Evolutionary conservation across 2,797 vertebrate genomes (phyloP).

Genomic region (Lepidocolaptes lacrymiger): DNA sequence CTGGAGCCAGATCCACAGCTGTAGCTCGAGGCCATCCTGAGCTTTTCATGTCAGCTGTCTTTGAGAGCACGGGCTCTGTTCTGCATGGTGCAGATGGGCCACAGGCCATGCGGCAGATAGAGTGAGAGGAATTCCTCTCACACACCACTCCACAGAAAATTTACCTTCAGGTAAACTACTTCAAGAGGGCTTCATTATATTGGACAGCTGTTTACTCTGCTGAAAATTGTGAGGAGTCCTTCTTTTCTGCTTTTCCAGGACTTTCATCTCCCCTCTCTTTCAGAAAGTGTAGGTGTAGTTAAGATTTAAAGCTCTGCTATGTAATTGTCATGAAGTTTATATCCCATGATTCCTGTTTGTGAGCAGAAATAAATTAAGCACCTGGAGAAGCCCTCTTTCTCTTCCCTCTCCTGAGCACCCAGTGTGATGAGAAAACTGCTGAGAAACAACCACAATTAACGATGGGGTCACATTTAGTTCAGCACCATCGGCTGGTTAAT

Average conservation of each 20-base stretch:
- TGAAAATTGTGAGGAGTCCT: constrained; percentile 24
- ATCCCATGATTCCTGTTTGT: constrained; percentile 50
- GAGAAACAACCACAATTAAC: constrained; percentile 77
- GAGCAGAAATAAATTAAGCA: constrained; percentile 64
- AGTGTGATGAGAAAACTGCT: constrained; percentile 71
- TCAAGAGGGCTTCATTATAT: constrained; percentile 38
- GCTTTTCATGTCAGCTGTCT: constrained; percentile 53
- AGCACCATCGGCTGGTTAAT: constrained; percentile 76
- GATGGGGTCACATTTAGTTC: constrained; percentile 78
- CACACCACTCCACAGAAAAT: neutral
- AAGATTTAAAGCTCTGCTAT: constrained; percentile 43
- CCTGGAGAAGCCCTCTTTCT: constrained; percentile 25
- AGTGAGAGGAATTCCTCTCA: constrained; percentile 35
- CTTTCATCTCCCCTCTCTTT: constrained; percentile 55
- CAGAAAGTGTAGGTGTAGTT: neutral
- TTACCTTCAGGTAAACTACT: constrained; percentile 25
- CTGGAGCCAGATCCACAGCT: constrained; percentile 45
- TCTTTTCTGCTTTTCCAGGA: constrained; percentile 30
- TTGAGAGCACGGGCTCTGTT: neutral
- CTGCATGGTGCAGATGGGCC: neutral
- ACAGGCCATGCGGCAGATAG: neutral
- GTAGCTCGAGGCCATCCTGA: constrained; percentile 47
- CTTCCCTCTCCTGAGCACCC: constrained; percentile 14
- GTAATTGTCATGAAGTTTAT: constrained; percentile 43
- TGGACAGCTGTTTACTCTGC: constrained; percentile 37